Evolutionary conservation across 1,140 invertebrate species (phyloP).

Genomic region (Bombus confusus): DNA sequence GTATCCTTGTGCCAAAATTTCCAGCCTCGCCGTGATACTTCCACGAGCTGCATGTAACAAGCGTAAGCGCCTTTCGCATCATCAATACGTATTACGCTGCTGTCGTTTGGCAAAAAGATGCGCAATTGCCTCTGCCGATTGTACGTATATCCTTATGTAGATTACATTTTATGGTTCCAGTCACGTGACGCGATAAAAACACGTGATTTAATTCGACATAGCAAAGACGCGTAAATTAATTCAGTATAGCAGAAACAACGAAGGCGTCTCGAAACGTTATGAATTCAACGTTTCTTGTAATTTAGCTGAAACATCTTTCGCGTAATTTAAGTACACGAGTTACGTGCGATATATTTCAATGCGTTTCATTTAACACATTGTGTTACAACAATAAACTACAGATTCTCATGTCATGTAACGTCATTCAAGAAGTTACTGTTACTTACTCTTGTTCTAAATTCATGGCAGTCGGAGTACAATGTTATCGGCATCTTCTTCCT

Average conservation of each 20-base stretch:
- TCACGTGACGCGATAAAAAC: not conserved
- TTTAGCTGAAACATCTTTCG: not conserved
- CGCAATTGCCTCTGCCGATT: not conserved
- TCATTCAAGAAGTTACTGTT: not conserved
- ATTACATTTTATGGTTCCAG: not conserved
- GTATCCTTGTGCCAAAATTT: not conserved
- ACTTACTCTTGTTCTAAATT: not conserved
- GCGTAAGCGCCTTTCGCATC: constrained; percentile 5
- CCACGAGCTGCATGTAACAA: constrained; percentile 1
- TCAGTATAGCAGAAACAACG: not conserved
- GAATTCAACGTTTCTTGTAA: not conserved
- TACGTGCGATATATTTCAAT: not conserved
- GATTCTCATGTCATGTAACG: not conserved
- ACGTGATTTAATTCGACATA: not conserved
- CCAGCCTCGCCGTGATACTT: not conserved
- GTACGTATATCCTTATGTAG: not conserved
- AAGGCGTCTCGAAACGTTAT: not conserved
- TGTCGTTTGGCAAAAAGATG: not conserved
- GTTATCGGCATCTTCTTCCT: not conserved
- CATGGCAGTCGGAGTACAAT: not conserved
- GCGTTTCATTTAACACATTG: no score
- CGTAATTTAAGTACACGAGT: not conserved
- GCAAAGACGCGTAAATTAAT: not conserved
- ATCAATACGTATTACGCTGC: constrained; percentile 11
- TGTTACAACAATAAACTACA: not conserved